Evolutionary conservation across 2,888 invertebrate genomes (phyloP).

Genomic region (Augochlorella aurata): DNA sequence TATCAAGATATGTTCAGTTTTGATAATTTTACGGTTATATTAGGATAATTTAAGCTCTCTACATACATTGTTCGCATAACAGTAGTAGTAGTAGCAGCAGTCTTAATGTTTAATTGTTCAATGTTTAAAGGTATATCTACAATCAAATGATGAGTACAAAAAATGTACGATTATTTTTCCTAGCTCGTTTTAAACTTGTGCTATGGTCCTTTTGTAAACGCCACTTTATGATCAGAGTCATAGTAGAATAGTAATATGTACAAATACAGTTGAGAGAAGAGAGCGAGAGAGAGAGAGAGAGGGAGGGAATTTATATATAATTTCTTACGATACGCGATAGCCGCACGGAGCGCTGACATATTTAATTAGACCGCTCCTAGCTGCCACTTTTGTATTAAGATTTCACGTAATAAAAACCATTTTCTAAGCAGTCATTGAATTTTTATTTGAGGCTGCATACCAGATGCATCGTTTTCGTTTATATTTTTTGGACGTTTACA

Average conservation of each 20-base stretch:
- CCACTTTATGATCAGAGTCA: too few species aligned
- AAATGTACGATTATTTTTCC: background rate
- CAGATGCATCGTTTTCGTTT: conserved; percentile 14
- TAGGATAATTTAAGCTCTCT: background rate
- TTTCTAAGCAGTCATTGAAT: conserved; percentile 15
- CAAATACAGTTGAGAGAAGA: too few species aligned
- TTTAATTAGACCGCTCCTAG: background rate
- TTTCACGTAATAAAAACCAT: conserved; percentile 28
- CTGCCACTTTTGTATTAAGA: conserved; percentile 25
- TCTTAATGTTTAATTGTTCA: too few species aligned
- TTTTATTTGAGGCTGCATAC: conserved; percentile 37
- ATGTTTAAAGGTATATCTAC: too few species aligned
- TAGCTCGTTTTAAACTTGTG: background rate
- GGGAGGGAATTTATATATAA: background rate
- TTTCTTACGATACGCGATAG: background rate
- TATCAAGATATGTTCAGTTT: background rate
- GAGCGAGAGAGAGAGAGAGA: too few species aligned
- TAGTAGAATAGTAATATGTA: background rate
- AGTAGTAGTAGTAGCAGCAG: background rate
- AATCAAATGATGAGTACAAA: background rate
- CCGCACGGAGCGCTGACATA: background rate
- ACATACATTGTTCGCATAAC: background rate
- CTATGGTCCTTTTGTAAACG: background rate
- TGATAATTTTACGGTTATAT: too few species aligned
- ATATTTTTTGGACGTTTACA: conserved; percentile 63